phyloP scores from a whole-genome alignment of 1,140 invertebrate genomes.

The Magallana gigas region DNA sequence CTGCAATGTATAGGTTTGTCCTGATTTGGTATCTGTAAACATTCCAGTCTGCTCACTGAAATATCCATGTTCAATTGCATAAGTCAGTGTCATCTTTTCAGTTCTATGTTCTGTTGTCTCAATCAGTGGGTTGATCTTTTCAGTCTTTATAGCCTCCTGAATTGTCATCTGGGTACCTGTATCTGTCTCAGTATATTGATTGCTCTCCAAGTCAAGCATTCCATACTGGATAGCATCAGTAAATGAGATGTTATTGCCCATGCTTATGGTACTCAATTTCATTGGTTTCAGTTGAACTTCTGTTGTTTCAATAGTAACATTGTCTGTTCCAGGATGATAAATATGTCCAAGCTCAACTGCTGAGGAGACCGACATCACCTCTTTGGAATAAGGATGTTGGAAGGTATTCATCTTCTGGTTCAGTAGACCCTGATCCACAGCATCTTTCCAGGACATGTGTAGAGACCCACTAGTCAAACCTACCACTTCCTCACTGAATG shows the following conservation, averaged over 20 bases:
- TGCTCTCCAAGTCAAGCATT: conserved; percentile 88
- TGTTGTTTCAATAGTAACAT: conserved; percentile 43
- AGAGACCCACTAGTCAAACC: conserved; percentile 34
- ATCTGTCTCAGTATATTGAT: conserved; percentile 87
- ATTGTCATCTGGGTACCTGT: conserved; percentile 88
- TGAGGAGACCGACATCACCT: conserved; percentile 88
- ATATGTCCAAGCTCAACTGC: conserved; percentile 85
- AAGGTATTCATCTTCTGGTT: conserved; percentile 87
- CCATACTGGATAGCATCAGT: conserved; percentile 79
- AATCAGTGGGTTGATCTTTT: conserved; percentile 85
- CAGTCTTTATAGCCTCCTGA: conserved; percentile 89
- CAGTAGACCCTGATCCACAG: conserved; percentile 83
- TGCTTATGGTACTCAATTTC: conserved; percentile 4
- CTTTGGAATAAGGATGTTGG: conserved; percentile 89
- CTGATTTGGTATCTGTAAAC: conserved; percentile 88
- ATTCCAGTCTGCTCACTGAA: conserved; percentile 89
- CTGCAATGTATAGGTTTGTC: conserved; percentile 78
- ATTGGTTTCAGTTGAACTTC: conserved; percentile 46
- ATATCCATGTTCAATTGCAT: conserved; percentile 87
- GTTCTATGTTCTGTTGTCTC: conserved; percentile 25
- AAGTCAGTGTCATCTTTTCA: conserved; percentile 84
- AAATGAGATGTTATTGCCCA: conserved; percentile 61
- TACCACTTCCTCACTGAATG: conserved; percentile 46
- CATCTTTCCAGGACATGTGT: conserved; percentile 66
- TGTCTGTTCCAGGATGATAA: conserved; percentile 45